These are phyloP conservation scores for Campopleginae sp. DNA, from an alignment of 2,888 invertebrate genomes.

Conservation along the genomic window DNA sequence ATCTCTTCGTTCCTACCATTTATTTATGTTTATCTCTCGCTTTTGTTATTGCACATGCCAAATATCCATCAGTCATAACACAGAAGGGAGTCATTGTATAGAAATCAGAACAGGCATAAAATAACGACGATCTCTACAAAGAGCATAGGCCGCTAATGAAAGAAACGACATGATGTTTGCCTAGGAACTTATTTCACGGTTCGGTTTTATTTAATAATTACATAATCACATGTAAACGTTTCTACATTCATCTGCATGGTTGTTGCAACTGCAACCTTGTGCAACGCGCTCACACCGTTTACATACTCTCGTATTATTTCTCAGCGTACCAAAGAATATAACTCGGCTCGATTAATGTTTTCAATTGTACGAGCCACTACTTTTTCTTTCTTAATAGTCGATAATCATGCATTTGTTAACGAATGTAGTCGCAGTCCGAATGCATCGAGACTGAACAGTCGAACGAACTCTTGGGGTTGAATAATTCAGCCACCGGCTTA, in stretches of 20 bases:
- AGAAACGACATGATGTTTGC: conserved; percentile 53
- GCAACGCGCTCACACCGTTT: conserved; percentile 36
- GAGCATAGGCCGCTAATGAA: conserved; percentile 21
- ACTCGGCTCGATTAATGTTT: background rate
- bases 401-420: conserved; percentile 5
- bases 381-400: conserved; percentile 2
- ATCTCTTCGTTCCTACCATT: conserved; percentile 23
- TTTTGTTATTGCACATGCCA: conserved; percentile 37
- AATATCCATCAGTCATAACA: conserved; percentile 52
- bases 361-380: background rate
- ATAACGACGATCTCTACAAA: conserved; percentile 14
- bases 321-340: conserved; percentile 15
- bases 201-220: conserved; percentile 58
- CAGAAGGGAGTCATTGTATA: conserved; percentile 18
- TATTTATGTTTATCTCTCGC: conserved; percentile 23
- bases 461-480: conserved; percentile 37
- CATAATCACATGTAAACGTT: conserved; percentile 58
- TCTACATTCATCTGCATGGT: conserved; percentile 42
- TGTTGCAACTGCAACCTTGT: conserved; percentile 50
- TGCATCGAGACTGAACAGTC: conserved; percentile 7
- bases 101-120: conserved; percentile 30
- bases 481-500: conserved; percentile 44
- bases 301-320: background rate
- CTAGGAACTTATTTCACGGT: conserved; percentile 58
- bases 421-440: conserved; percentile 27